Conservation (phyloP, 2,888 invertebrate species). For the Apodemia zela region DNA sequence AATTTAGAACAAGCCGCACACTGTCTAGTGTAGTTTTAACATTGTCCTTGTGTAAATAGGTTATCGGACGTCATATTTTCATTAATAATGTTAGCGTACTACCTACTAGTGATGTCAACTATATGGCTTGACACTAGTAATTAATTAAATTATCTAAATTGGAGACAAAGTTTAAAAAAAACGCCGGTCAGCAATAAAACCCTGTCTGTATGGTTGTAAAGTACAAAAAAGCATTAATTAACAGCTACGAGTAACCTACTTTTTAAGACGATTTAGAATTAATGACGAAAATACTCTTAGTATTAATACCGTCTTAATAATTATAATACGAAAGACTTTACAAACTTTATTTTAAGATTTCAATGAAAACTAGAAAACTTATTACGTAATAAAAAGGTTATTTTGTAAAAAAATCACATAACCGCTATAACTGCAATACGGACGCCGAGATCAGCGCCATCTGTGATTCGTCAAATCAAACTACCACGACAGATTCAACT, state of each 20-base stretch:
- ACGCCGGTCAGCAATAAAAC: neutral
- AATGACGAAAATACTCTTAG: too few relatives aligned
- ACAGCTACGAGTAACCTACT: too few relatives aligned
- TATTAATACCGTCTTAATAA: too few relatives aligned
- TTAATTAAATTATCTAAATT: constrained; percentile 8
- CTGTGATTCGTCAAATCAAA: constrained; percentile 34
- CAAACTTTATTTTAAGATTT: too few relatives aligned
- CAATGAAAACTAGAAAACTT: neutral
- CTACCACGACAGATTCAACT: neutral
- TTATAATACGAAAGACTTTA: too few relatives aligned
- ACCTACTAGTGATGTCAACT: neutral
- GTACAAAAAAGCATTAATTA: too few relatives aligned
- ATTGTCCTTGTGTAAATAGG: neutral
- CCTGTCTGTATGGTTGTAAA: neutral
- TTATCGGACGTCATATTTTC: neutral
- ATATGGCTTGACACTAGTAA: neutral
- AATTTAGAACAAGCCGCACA: too few relatives aligned
- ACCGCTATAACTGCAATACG: constrained; percentile 58
- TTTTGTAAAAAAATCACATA: constrained; percentile 12
- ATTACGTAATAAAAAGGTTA: constrained; percentile 12
- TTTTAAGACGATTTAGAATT: too few relatives aligned
- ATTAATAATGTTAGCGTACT: neutral
- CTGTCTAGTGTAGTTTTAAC: neutral
- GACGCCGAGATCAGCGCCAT: constrained; percentile 60
- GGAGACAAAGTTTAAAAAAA: neutral